Evolutionary conservation across 2,797 vertebrate species (phyloP).

Genomic region (Ptychobarbus kaznakovi): DNA sequence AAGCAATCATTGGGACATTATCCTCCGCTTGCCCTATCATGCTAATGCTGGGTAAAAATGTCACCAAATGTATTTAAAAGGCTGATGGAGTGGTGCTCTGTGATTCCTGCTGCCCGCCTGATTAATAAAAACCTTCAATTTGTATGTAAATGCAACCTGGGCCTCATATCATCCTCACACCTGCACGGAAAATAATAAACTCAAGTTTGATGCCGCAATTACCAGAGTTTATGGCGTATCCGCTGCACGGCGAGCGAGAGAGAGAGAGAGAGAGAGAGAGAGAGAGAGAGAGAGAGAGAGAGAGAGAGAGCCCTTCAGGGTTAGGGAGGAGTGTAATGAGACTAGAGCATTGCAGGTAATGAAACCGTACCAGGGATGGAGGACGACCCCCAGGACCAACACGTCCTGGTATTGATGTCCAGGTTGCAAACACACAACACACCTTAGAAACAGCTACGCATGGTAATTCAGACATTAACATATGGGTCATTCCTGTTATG

Average conservation of each 20-base stretch:
- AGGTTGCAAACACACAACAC: conserved; percentile 41
- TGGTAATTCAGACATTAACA: conserved; percentile 35
- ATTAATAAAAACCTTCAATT: conserved; percentile 99
- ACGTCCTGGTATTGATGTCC: conserved; percentile 44
- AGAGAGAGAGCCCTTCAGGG: conserved; percentile 69
- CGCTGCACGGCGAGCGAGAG: conserved; percentile 79
- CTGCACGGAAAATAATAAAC: conserved; percentile 99
- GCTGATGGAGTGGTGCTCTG: conserved; percentile 99
- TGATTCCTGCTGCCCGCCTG: conserved; percentile 99
- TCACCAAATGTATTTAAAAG: conserved; percentile 99
- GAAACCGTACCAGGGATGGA: conserved; percentile 38
- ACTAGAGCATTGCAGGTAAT: conserved; percentile 62
- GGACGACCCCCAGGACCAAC: conserved; percentile 45
- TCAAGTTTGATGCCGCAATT: conserved; percentile 99
- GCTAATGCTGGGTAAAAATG: conserved; percentile 99
- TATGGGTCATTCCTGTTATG: conserved; percentile 23
- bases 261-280: conserved; percentile 36
- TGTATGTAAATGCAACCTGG: conserved; percentile 99
- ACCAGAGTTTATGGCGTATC: conserved; percentile 93
- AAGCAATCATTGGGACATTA: conserved; percentile 99
- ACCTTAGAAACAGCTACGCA: conserved; percentile 23
- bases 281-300: conserved; percentile 56
- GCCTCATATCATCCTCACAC: conserved; percentile 98
- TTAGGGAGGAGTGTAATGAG: conserved; percentile 61
- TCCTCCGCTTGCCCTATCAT: conserved; percentile 99